These are phyloP conservation scores for Lasioglossum zephyrum DNA, from an alignment of 2,888 invertebrate genomes.

Conservation along the genomic window DNA sequence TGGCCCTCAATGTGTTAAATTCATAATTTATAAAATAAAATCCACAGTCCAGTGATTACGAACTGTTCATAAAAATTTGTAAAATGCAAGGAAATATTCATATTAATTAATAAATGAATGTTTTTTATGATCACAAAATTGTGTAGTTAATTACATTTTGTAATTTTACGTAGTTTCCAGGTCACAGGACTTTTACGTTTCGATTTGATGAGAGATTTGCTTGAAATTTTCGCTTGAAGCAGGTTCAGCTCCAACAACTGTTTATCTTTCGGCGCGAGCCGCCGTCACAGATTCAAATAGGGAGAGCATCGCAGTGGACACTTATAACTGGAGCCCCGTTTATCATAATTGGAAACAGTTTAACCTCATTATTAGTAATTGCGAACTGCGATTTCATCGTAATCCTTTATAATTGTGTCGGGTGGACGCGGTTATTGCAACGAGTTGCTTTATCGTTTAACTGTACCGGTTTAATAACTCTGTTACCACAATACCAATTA, in stretches of 20 bases:
- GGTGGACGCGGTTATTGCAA: slow-evolving; percentile 27
- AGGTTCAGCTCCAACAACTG: neutral
- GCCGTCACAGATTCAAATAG: neutral
- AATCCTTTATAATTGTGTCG: slow-evolving; percentile 63
- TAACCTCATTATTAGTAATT: slow-evolving; percentile 62
- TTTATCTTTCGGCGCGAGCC: neutral
- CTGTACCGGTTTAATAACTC: neutral
- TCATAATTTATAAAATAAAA: too few relatives aligned
- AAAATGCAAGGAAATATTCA: too few relatives aligned
- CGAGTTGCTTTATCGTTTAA: slow-evolving; percentile 26
- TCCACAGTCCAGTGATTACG: neutral
- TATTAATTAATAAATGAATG: neutral
- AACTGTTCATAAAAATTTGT: neutral
- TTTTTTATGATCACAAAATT: neutral
- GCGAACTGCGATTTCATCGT: slow-evolving; percentile 50
- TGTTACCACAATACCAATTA: neutral
- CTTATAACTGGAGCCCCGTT: neutral
- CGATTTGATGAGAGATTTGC: neutral
- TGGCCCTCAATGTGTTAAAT: neutral
- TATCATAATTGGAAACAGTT: slow-evolving; percentile 60
- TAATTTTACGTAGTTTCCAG: neutral
- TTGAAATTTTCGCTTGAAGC: neutral
- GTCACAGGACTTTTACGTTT: neutral
- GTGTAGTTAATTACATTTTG: neutral
- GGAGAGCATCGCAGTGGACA: neutral